Evolutionary conservation across 2,888 invertebrate species (phyloP).

Genomic region (Parnassius glacialis): DNA sequence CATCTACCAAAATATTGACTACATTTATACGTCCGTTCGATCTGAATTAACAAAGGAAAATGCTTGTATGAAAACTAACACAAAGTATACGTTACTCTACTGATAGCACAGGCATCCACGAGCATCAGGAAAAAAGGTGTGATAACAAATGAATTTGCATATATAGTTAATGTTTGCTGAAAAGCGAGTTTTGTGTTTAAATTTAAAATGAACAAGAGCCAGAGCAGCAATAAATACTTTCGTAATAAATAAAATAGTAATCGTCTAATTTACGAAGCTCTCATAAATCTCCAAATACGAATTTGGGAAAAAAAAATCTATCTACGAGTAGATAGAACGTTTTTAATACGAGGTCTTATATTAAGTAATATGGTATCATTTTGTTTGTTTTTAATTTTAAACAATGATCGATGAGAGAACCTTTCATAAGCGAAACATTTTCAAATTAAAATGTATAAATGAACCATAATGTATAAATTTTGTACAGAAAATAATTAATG

Average conservation of each 20-base stretch:
- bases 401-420: too few relatives aligned
- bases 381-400: too few relatives aligned
- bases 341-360: too few relatives aligned
- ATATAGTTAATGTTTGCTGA: slow-evolving; percentile 18
- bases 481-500: too few relatives aligned
- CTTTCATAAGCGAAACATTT: too few relatives aligned
- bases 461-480: too few relatives aligned
- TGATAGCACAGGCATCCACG: slow-evolving; percentile 50
- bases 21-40: slow-evolving; percentile 58
- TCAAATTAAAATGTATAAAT: too few relatives aligned
- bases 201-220: too few relatives aligned
- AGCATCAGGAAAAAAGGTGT: slow-evolving; percentile 62
- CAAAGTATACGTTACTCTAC: slow-evolving; percentile 42
- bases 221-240: background rate
- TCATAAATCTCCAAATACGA: slow-evolving; percentile 8
- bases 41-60: slow-evolving; percentile 69
- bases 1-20: slow-evolving; percentile 28
- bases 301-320: background rate
- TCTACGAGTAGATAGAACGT: background rate
- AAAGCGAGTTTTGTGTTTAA: slow-evolving; percentile 1
- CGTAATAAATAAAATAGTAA: background rate
- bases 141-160: slow-evolving; percentile 58
- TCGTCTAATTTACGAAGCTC: background rate
- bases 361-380: too few relatives aligned
- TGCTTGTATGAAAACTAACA: slow-evolving; percentile 57